phyloP scores from a whole-genome alignment of 2,888 invertebrate species.

The Epinotia nisella region DNA sequence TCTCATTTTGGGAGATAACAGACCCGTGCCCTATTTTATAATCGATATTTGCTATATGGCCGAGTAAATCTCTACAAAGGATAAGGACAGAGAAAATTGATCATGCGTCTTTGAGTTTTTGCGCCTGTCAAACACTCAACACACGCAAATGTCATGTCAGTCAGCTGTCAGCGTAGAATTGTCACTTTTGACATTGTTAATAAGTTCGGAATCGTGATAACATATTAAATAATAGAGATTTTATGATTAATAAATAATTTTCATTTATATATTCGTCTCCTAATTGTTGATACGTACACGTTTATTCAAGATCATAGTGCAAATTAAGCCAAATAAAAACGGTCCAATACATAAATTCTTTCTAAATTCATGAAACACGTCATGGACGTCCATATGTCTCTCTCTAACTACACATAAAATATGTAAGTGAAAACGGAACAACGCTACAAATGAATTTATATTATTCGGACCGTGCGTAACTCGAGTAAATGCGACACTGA shows the following conservation, averaged over 20 bases:
- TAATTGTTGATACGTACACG: too few relatives aligned
- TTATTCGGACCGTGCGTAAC: background rate
- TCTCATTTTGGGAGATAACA: slow-evolving; percentile 64
- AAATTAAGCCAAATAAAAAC: too few relatives aligned
- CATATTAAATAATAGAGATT: background rate
- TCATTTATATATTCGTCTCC: too few relatives aligned
- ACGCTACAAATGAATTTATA: too few relatives aligned
- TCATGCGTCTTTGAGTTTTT: slow-evolving; percentile 72
- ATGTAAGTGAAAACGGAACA: too few relatives aligned
- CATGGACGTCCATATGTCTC: too few relatives aligned
- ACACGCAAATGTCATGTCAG: slow-evolving; percentile 41
- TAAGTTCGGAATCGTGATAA: slow-evolving; percentile 19
- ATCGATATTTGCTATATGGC: slow-evolving; percentile 75
- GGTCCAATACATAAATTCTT: too few relatives aligned
- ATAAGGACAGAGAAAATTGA: slow-evolving; percentile 68
- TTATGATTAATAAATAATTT: too few relatives aligned
- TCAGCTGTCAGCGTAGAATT: slow-evolving; percentile 32
- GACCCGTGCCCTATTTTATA: slow-evolving; percentile 73
- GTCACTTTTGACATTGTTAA: slow-evolving; percentile 17
- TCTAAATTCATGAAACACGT: too few relatives aligned
- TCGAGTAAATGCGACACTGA: slow-evolving; percentile 3
- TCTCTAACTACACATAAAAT: too few relatives aligned
- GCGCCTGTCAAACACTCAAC: slow-evolving; percentile 47
- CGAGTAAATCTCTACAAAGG: slow-evolving; percentile 66
- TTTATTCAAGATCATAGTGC: too few relatives aligned